Percentiles rank a stretch among this genome's conserved stretches.
phyloP scores from a whole-genome alignment of 2,797 vertebrate genomes.

The Octomys mimax region DNA sequence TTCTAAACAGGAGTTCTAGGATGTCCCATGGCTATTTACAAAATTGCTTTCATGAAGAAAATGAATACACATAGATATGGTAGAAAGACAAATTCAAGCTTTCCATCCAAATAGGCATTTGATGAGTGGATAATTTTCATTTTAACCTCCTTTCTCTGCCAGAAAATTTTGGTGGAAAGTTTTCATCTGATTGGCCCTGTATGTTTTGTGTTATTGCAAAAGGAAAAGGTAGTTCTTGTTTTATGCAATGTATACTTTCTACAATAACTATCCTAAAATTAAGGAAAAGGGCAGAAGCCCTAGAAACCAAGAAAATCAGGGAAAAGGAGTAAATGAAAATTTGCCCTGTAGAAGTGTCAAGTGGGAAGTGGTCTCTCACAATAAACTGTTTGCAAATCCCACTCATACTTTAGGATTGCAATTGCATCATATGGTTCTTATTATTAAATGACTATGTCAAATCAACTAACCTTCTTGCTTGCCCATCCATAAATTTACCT shows the following conservation, averaged over 20 bases:
- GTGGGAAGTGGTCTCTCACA: background rate
- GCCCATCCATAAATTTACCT: background rate
- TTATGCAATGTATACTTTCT: background rate
- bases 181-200: background rate
- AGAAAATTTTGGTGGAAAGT: background rate
- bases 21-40: background rate
- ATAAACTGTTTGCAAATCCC: background rate
- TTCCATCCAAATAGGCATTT: background rate
- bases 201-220: background rate
- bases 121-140: background rate
- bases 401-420: background rate
- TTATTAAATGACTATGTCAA: background rate
- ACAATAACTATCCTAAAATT: background rate
- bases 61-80: background rate
- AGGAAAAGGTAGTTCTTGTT: background rate
- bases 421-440: background rate
- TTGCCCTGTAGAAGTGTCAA: background rate
- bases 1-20: background rate
- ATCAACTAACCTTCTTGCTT: background rate
- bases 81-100: background rate
- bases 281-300: background rate
- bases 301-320: background rate
- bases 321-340: background rate
- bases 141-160: background rate
- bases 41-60: slow-evolving; percentile 26